A percentile compares a stretch with the other conserved stretches of the same genome.
phyloP scores from a whole-genome alignment of 2,888 invertebrate species.

The Drosophila lutescens region DNA sequence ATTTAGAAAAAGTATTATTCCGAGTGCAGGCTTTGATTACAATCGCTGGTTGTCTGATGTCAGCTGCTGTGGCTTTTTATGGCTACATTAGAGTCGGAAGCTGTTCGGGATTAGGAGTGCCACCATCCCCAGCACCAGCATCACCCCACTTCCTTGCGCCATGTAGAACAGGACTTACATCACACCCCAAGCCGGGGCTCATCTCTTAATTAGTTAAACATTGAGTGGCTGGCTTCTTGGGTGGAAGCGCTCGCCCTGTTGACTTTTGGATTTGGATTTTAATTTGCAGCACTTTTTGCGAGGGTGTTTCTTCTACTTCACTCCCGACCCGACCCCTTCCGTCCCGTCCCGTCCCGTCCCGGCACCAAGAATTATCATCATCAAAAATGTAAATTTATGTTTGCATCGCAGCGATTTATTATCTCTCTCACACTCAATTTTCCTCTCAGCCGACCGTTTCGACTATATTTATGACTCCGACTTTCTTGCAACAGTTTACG shows the following conservation, averaged over 20 bases:
- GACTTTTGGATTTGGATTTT: slow-evolving; percentile 55
- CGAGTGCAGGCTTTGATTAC: slow-evolving; percentile 62
- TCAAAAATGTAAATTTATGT: slow-evolving; percentile 80
- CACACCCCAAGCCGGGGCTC: slow-evolving; percentile 19
- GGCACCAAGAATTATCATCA: slow-evolving; percentile 68
- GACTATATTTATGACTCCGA: slow-evolving; percentile 62
- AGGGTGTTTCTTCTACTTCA: background rate
- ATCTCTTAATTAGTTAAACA: slow-evolving; percentile 77
- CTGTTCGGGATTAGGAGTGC: slow-evolving; percentile 54
- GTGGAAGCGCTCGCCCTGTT: slow-evolving; percentile 33
- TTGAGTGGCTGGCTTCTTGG: slow-evolving; percentile 37
- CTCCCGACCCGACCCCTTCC: background rate
- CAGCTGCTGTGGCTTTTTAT: slow-evolving; percentile 56
- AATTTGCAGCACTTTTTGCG: slow-evolving; percentile 32
- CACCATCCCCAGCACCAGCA: background rate
- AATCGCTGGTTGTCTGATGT: slow-evolving; percentile 50
- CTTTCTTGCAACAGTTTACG: slow-evolving; percentile 46
- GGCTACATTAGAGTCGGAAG: slow-evolving; percentile 67
- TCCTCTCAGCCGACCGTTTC: slow-evolving; percentile 1
- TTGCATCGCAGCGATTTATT: slow-evolving; percentile 69
- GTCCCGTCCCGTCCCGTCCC: background rate
- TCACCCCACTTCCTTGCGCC: slow-evolving; percentile 4
- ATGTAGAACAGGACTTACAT: slow-evolving; percentile 6
- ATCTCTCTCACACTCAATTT: slow-evolving; percentile 29
- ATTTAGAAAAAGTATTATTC: background rate